These are phyloP conservation scores for Drosophila rubida DNA, from an alignment of 2,888 invertebrate species.

Conservation along the genomic window DNA sequence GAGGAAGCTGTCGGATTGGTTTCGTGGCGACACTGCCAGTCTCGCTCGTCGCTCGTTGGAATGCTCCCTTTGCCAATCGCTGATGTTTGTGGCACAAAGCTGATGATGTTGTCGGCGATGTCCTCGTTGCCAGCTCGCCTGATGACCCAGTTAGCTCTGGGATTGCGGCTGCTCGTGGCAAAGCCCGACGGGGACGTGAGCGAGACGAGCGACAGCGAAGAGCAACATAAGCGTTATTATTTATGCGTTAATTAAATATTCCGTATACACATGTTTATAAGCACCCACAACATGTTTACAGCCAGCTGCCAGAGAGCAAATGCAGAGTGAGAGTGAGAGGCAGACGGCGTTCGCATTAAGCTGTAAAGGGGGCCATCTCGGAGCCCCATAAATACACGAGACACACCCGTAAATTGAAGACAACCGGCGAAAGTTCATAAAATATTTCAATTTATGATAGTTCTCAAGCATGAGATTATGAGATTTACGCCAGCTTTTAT, in stretches of 20 bases:
- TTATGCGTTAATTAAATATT: conserved; percentile 70
- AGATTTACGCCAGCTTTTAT: conserved; percentile 17
- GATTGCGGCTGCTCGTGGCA: conserved; percentile 6
- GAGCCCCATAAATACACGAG: conserved; percentile 36
- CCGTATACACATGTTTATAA: conserved; percentile 58
- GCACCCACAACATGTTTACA: conserved; percentile 50
- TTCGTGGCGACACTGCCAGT: conserved; percentile 8
- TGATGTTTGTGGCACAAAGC: conserved; percentile 50
- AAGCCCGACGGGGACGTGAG: background rate
- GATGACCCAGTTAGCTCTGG: conserved; percentile 62
- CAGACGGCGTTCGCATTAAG: conserved; percentile 25
- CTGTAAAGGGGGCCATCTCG: conserved; percentile 23
- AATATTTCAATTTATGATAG: conserved; percentile 44
- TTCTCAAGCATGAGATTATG: conserved; percentile 1
- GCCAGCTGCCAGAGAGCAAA: background rate
- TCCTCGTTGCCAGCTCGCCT: conserved; percentile 29
- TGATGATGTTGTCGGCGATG: conserved; percentile 44
- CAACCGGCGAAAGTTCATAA: conserved; percentile 33
- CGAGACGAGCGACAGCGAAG: background rate
- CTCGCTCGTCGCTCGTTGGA: background rate
- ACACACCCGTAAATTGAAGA: conserved; percentile 11
- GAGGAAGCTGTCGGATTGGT: conserved; percentile 23
- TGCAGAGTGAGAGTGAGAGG: too few species aligned
- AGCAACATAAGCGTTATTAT: conserved; percentile 57
- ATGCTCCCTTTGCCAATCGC: conserved; percentile 48